These are phyloP conservation scores for Polyommatus iphigenia DNA, from an alignment of 2,888 invertebrate genomes.

Conservation along the genomic window DNA sequence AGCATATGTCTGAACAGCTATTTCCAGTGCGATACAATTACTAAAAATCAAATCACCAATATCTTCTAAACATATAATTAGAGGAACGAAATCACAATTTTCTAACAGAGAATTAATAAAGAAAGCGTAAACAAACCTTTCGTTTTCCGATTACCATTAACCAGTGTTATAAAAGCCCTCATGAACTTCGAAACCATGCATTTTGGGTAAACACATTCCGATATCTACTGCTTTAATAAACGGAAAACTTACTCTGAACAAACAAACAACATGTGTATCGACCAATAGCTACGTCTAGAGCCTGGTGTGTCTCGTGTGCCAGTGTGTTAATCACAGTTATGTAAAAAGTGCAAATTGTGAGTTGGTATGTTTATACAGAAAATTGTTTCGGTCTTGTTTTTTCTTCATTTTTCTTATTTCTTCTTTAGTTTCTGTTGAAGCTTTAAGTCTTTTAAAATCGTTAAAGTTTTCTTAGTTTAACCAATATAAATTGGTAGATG, in stretches of 20 bases:
- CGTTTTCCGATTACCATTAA: conserved; percentile 16
- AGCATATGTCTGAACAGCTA: conserved; percentile 20
- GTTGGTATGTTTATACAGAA: conserved; percentile 9
- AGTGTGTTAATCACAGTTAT: conserved; percentile 18
- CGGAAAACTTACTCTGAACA: conserved; percentile 23
- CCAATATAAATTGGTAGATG: neutral
- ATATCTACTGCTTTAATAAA: conserved; percentile 25
- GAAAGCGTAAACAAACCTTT: conserved; percentile 29
- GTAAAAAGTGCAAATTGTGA: conserved; percentile 13
- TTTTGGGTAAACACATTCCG: conserved; percentile 25
- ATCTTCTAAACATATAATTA: conserved; percentile 28
- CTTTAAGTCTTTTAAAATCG: neutral
- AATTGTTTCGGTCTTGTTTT: neutral
- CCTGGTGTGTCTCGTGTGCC: neutral
- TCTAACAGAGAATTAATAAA: conserved; percentile 26
- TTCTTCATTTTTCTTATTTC: neutral
- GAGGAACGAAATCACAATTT: conserved; percentile 27
- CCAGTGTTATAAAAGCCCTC: conserved; percentile 30
- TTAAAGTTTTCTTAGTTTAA: neutral
- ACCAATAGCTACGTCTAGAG: conserved; percentile 9
- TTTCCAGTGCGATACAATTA: conserved; percentile 28
- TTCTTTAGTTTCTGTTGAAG: neutral
- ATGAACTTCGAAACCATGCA: conserved; percentile 29
- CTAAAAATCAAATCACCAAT: conserved; percentile 31
- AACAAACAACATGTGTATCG: conserved; percentile 11